Evolutionary conservation across 1,140 invertebrate genomes (phyloP).

Genomic region (Mya arenaria): DNA sequence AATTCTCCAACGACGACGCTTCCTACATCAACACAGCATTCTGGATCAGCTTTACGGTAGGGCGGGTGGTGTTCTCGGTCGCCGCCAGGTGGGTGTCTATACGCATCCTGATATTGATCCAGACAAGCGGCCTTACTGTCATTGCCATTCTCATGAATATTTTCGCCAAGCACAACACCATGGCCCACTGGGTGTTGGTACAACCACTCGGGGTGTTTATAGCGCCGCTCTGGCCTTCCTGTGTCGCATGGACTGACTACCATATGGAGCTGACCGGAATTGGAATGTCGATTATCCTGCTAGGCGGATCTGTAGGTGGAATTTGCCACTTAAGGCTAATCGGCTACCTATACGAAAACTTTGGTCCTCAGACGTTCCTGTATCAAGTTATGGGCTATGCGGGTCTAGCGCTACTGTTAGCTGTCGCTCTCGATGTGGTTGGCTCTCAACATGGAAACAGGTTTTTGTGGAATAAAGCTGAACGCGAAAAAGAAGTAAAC

Average conservation of each 20-base stretch:
- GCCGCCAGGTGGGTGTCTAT: slow-evolving; percentile 62
- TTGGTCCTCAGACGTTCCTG: slow-evolving; percentile 58
- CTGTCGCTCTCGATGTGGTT: slow-evolving; percentile 14
- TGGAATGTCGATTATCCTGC: slow-evolving; percentile 58
- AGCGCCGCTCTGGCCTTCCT: slow-evolving; percentile 60
- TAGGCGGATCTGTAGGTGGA: slow-evolving; percentile 64
- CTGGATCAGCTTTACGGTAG: slow-evolving; percentile 67
- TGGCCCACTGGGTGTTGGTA: slow-evolving; percentile 55
- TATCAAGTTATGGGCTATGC: slow-evolving; percentile 60
- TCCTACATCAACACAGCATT: slow-evolving; percentile 63
- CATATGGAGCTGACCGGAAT: slow-evolving; percentile 64
- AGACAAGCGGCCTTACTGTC: slow-evolving; percentile 50
- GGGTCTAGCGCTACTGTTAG: not conserved
- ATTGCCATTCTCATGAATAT: slow-evolving; percentile 55
- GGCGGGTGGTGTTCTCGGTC: slow-evolving; percentile 58
- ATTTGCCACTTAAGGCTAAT: slow-evolving; percentile 61
- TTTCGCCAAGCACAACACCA: slow-evolving; percentile 45
- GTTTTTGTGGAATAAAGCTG: slow-evolving; percentile 11
- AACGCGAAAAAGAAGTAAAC: not conserved
- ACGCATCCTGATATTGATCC: slow-evolving; percentile 58
- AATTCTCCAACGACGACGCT: slow-evolving; percentile 56
- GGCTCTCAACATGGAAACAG: slow-evolving; percentile 48
- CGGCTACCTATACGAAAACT: slow-evolving; percentile 65
- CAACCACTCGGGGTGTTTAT: slow-evolving; percentile 58
- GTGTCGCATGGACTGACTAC: slow-evolving; percentile 63